Percentiles rank a stretch among this genome's conserved stretches.
Conservation (phyloP, 2,888 invertebrate genomes). For the Marronus borbonicus region DNA sequence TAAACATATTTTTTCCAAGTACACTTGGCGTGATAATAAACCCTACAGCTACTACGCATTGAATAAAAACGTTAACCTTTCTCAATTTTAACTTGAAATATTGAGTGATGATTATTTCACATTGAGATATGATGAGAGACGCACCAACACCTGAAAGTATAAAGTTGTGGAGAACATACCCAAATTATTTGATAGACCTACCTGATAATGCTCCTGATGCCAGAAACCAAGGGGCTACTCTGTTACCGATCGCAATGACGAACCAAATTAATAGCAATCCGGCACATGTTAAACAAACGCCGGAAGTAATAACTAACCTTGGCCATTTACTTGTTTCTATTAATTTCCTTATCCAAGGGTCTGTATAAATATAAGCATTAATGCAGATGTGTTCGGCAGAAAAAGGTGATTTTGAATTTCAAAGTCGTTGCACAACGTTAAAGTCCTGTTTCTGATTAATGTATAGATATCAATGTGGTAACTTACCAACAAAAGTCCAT, state of each 20-base stretch:
- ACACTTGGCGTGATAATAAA: slow-evolving; percentile 73
- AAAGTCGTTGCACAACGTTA: no score
- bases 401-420: no score
- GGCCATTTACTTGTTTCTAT: slow-evolving; percentile 76
- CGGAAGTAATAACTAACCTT: slow-evolving; percentile 73
- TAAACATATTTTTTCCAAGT: slow-evolving; percentile 71
- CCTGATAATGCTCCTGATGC: slow-evolving; percentile 74
- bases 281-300: slow-evolving; percentile 74
- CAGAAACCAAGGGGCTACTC: slow-evolving; percentile 67
- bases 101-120: slow-evolving; percentile 74
- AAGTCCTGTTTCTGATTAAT: no score
- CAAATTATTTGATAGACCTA: slow-evolving; percentile 61
- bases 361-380: slow-evolving; percentile 63
- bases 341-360: slow-evolving; percentile 75
- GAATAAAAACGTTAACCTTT: slow-evolving; percentile 72
- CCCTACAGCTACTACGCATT: slow-evolving; percentile 73
- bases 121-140: slow-evolving; percentile 74
- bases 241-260: slow-evolving; percentile 54
- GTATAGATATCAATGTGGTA: no score
- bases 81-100: slow-evolving; percentile 75
- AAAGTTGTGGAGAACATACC: slow-evolving; percentile 18
- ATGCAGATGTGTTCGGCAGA: no score
- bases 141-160: slow-evolving; percentile 73
- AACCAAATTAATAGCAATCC: slow-evolving; percentile 74
- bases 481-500: slow-evolving; percentile 72